Evolutionary conservation across 2,888 invertebrate species (phyloP).

Genomic region (Sphaerophoria taeniata): DNA sequence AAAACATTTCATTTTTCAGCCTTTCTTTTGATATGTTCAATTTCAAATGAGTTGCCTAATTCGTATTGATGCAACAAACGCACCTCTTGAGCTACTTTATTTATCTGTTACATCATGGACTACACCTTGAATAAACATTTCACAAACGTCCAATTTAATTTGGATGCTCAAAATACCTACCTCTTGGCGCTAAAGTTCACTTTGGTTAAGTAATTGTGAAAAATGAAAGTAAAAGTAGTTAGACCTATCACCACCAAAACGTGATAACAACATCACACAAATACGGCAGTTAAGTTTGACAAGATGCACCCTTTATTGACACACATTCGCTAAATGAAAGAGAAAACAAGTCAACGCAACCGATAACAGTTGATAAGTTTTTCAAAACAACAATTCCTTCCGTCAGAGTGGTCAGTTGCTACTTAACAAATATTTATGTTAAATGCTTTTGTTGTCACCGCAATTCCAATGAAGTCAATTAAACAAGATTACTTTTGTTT

Average conservation of each 20-base stretch:
- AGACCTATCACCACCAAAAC: not conserved
- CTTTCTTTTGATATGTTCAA: too few species aligned
- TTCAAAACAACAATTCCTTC: not conserved
- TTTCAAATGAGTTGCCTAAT: too few species aligned
- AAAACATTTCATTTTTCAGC: too few species aligned
- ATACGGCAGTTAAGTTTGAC: not conserved
- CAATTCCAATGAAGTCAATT: slow-evolving; percentile 18
- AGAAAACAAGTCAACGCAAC: slow-evolving; percentile 39
- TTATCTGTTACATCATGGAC: not conserved
- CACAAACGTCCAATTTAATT: not conserved
- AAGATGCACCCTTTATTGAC: slow-evolving; percentile 38
- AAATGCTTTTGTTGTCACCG: not conserved
- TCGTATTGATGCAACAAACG: too few species aligned
- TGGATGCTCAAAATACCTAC: not conserved
- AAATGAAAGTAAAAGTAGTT: slow-evolving; percentile 32
- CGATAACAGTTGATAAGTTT: too few species aligned
- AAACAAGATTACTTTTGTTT: slow-evolving; percentile 33
- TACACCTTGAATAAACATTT: not conserved
- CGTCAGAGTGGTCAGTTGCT: not conserved
- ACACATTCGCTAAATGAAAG: slow-evolving; percentile 32
- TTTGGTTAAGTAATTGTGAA: slow-evolving; percentile 2
- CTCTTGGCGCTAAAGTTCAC: not conserved
- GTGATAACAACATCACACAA: slow-evolving; percentile 14
- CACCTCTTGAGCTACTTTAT: not conserved
- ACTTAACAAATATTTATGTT: slow-evolving; percentile 1